Percentiles rank a stretch among this genome's conserved stretches.
phyloP scores from a whole-genome alignment of 1,140 invertebrate species.

The Metopolophium dirhodum region DNA sequence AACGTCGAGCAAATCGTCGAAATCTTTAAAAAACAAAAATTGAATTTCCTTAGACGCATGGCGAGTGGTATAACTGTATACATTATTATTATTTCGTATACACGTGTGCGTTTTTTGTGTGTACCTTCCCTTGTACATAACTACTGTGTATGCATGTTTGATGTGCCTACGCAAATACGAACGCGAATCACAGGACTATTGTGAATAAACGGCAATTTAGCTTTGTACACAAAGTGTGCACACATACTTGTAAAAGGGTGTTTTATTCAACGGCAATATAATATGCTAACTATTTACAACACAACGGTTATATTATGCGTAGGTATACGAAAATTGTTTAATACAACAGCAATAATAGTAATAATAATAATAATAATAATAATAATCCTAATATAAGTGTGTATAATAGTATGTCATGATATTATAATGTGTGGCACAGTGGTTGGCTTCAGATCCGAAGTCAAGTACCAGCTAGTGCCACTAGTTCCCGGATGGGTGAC shows the following conservation, averaged over 20 bases:
- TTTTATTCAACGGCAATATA: neutral
- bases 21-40: constrained; percentile 5
- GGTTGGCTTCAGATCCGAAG: no score
- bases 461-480: no score
- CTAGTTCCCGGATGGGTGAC: no score
- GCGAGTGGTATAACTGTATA: neutral
- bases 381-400: neutral
- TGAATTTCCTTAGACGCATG: neutral
- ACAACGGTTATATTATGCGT: neutral
- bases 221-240: neutral
- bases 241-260: neutral
- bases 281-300: neutral
- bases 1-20: neutral
- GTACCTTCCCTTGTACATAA: neutral
- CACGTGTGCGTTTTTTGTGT: neutral
- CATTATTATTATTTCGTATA: neutral
- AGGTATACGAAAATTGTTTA: neutral
- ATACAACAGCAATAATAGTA: neutral
- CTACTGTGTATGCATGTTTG: neutral
- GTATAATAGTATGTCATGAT: neutral
- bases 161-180: neutral
- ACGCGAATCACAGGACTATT: neutral
- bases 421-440: no score
- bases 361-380: neutral
- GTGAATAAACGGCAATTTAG: constrained; percentile 13